These are phyloP conservation scores for Drosophila pectinifera DNA, from an alignment of 1,140 invertebrate genomes.

Conservation along the genomic window DNA sequence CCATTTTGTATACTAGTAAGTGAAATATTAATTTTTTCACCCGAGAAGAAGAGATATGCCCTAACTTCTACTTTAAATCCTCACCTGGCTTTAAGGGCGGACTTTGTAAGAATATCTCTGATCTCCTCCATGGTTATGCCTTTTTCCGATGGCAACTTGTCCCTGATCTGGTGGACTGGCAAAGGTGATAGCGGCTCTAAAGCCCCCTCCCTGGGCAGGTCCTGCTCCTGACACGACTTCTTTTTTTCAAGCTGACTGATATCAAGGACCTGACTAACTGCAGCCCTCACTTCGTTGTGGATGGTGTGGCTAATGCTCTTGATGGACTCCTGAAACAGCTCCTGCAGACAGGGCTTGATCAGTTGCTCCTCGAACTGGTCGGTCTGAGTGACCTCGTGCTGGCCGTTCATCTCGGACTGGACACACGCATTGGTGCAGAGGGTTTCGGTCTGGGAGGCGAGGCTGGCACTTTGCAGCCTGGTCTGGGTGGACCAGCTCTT, in stretches of 20 bases:
- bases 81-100: background rate
- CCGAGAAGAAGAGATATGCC: background rate
- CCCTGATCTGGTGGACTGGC: constrained; percentile 1
- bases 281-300: constrained; percentile 9
- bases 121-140: background rate
- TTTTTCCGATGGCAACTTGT: background rate
- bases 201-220: constrained; percentile 14
- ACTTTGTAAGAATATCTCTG: background rate
- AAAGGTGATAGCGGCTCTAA: background rate
- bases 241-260: background rate
- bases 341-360: background rate
- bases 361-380: constrained; percentile 3
- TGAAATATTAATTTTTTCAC: no score
- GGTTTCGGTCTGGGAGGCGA: background rate
- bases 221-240: background rate
- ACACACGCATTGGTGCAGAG: background rate
- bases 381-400: constrained; percentile 25
- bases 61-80: background rate
- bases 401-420: background rate
- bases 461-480: background rate
- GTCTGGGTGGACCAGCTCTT: constrained; percentile 1
- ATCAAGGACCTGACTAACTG: constrained; percentile 32
- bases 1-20: no score
- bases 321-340: constrained; percentile 21
- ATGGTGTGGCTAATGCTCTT: constrained; percentile 17